Evolutionary conservation across 2,797 vertebrate genomes (phyloP), one percentile per base, ranked within the genome.

Genomic region (Cyclura pinguis): DNA sequence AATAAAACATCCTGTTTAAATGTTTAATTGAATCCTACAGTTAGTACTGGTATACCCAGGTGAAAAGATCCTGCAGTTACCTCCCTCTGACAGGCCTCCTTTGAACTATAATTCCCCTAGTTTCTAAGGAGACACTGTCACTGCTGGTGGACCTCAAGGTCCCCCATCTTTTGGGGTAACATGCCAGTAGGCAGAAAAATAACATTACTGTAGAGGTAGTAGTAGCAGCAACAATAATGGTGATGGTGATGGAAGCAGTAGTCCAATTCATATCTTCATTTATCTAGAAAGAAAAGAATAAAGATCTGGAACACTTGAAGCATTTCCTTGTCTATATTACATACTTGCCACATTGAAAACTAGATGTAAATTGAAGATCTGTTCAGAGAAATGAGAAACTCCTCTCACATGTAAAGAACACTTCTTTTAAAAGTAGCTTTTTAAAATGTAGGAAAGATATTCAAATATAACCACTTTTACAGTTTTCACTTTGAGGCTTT

Each of bases 281-380:
- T 59, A 80, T 14, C 35, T 35, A 77, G 35, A 80, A 82, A 76
- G 24, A 76, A 9, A 83, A 72, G 32, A 76, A 76, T 55, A 86
- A 47, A 81, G 22, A 81, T 67, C 16, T 22, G 83, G 89, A 82
- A 55, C 64, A 55, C 6, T 16, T 38, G 24, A 7, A 78, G 35
- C 76, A 85, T 57, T 57, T 92, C 8, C 73, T 20, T 16, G 35
- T 64, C 47, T 8, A 73, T 89, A 10, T 38, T 85, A 1, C 29
- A 9, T 1, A 81, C 86, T 42, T 38, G 80, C 57, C 62, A 72
- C 38, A 89, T 83, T 76, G 77, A 89, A n/a, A 1, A 29, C 2
- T 12, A 50, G 80, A 88, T 91, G 85, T 73, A 87, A 92, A 92
- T 78, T 74, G 16, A 82, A 85, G 64, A 84, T 86, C 85, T 89